Base-by-base conservation (phyloP, 2,888 invertebrate species). In the Apeira syringaria region DNA sequence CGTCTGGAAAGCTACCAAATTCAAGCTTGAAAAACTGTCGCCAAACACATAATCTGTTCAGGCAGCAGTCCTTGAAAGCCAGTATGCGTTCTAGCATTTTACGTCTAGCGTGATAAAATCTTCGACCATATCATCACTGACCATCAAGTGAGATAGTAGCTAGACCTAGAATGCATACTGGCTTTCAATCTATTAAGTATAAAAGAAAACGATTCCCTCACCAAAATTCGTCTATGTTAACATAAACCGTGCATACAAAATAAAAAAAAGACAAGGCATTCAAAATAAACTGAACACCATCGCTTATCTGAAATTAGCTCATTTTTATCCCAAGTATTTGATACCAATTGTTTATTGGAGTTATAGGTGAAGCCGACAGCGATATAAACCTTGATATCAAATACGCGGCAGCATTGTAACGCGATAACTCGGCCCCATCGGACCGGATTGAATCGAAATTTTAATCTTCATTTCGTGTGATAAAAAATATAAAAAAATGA, bases 381-480 rank as follows among this genome's bases (percentile, higher is more conserved):
- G 56, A 61, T 66, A 63, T 53, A 66, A 64, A 45, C 51, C 35
- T 53, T 40, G 52, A 40, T 47, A 42, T 43, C 35, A 40, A 40
- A 35, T 26, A 53, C 50, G 31, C 39, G 48, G 44, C 32, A 25
- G 40, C 46, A 56, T 50, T 51, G 48, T 28, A 35, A 33, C 45
- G 38, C 44, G 46, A 31, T 28, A 49, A 37, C 43, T 48, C 53
- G 49, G 8, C 26, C 13, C 18, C 22, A 18, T 6, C 52, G 48
- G 43, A 39, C 52, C 46, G 20, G 13, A 36, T 25, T 41, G 27
- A 5, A 22, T 26, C 24, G 5, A 8, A 37, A 29, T n/a, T 18
- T n/a, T 20, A 40, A 34, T 20, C 24, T 20, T 27, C 9, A 25
- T 37, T 33, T 40, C 32, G 38, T 47, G 44, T 29, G 12, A n/a